A percentile compares a stretch with the other conserved stretches of the same genome.
phyloP scores from a whole-genome alignment of 1,140 invertebrate species.

The Melitaea cinxia region DNA sequence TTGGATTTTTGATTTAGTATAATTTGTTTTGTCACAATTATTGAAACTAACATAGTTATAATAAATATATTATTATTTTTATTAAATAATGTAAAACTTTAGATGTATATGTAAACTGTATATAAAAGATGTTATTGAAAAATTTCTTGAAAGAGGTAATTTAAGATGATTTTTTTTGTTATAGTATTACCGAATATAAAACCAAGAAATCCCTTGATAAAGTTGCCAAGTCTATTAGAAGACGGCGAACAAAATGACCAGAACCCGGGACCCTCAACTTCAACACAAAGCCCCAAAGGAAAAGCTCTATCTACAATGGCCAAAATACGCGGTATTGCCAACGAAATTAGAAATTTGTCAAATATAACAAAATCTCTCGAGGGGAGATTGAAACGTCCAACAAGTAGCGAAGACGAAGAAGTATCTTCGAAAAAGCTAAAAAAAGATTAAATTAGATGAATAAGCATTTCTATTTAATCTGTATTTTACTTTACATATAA shows the following conservation, averaged over 20 bases:
- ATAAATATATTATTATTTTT: no score
- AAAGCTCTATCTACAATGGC: conserved; percentile 46
- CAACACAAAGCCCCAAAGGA: conserved; percentile 36
- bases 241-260: conserved; percentile 37
- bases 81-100: no score
- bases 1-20: no score
- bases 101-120: no score
- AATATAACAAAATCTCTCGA: conserved; percentile 51
- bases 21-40: no score
- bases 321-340: conserved; percentile 60
- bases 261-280: conserved; percentile 45
- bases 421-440: conserved; percentile 51
- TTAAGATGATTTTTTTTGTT: no score
- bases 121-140: no score
- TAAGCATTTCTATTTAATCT: background rate
- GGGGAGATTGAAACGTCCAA: conserved; percentile 47
- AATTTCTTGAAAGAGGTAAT: no score
- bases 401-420: conserved; percentile 43
- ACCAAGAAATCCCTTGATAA: conserved; percentile 63
- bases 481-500: conserved; percentile 6
- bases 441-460: conserved; percentile 41
- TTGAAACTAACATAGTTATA: no score
- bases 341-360: conserved; percentile 55
- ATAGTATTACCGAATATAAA: conserved; percentile 72
- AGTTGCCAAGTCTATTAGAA: conserved; percentile 62